Evolutionary conservation across 2,888 invertebrate species (phyloP), one percentile per base, ranked within the genome.

Genomic region (Amphipoea oculea): DNA sequence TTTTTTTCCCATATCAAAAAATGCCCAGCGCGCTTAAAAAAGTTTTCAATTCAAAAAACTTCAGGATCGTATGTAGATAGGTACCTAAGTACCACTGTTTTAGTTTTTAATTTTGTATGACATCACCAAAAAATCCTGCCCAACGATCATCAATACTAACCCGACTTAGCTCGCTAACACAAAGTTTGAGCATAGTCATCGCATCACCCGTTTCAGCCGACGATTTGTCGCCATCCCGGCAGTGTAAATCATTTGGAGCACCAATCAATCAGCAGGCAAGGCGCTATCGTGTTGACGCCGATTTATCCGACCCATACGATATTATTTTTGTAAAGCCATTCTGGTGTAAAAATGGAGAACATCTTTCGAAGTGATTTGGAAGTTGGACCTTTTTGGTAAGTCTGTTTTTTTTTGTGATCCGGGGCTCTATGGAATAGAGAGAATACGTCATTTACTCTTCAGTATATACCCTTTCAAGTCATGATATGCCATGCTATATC

Each of bases 241-340:
- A 65, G 60, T 88, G 89, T 89, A 89, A 89, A 89, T 89, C 88
- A 89, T 79, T 82, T 70, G 72, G 45, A 88, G 89, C 79, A 78
- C 82, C 89, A 76, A 89, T 89, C 83, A 66, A 89, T 89, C 88
- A 89, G 86, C 48, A 51, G 23, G 65, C 78, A 89, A 89, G 89
- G 89, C 86, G 89, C 83, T 89, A 85, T 88, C 82, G 72, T 85
- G 89, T 89, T 83, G 88, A 83, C 83, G 80, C 68, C 82, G 42
- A 88, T 89, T 88, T 89, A 88, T 89, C 79, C 76, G 23, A 74
- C 81, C 74, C 78, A 77, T 74, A 17, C 76, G 78, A 77, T 88
- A 88, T 88, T 87, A 88, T 87, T 84, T 87, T 80, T 84, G 81
- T 69, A 51, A 60, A 70, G 60, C 67, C 75, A 79, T 76, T 72